Base-by-base conservation (phyloP, 2,888 invertebrate genomes). In the Actias luna region DNA sequence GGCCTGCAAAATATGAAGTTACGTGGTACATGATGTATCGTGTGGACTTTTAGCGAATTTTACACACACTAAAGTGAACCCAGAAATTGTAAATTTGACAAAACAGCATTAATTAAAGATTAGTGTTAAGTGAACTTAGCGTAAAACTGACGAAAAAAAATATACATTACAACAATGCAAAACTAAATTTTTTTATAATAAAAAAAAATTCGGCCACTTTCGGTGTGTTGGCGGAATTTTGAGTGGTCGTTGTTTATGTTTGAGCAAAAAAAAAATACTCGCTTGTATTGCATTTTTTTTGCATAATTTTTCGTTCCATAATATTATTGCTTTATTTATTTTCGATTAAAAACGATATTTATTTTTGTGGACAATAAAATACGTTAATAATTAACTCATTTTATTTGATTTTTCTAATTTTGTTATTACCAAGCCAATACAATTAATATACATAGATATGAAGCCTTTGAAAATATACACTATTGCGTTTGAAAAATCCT, bases 51-150 rank as follows among this genome's bases (percentile, higher is more conserved):
- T 79, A 78, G 79, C 76, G 63, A 77, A 78, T 73, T 73, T 79
- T 76, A 70, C 74, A 67, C 57, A 77, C 82, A 79, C 85, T 85
- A 81, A 85, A 80, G 35, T 66, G 89, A 82, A 85, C 89, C 90
- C 89, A 89, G 84, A 83, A 74, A 78, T 84, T 89, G 89, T 89
- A 84, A 78, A 83, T 58, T 58, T 58, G 57, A 29, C 16, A 55
- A n/a, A n/a, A 55, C 61, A 58, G 58, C 58, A 58, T 62, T 75
- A 76, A 80, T 77, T 67, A 63, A 66, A 77, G 73, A 69, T 79
- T 86, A 87, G 85, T 71, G 70, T 82, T 78, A 85, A 69, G 62
- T 25, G 63, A 64, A 70, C 65, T 73, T 59, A 63, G 63, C 60
- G 63, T 59, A 36, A 59, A 63, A 50, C 63, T 52, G 59, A 59